A percentile compares a stretch with the other conserved stretches of the same genome.
phyloP scores from a whole-genome alignment of 2,888 invertebrate species.

The Epirrhoe tristata region DNA sequence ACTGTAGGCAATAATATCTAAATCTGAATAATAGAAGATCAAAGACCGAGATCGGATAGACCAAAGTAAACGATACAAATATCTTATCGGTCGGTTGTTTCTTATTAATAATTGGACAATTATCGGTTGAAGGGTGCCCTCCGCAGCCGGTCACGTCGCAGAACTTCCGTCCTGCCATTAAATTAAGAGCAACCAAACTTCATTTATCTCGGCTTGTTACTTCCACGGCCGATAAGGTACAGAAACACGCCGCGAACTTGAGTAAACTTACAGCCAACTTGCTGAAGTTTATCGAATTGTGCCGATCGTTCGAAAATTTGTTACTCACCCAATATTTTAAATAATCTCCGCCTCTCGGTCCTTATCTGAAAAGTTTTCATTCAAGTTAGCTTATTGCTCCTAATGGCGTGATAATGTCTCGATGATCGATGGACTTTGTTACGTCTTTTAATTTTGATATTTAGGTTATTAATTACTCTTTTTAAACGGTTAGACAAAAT shows the following conservation, averaged over 20 bases:
- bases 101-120: constrained; percentile 67
- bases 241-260: constrained; percentile 76
- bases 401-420: constrained; percentile 47
- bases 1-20: constrained; percentile 19
- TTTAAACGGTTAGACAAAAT: background rate
- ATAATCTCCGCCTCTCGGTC: constrained; percentile 67
- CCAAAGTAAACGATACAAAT: constrained; percentile 37
- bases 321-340: constrained; percentile 79
- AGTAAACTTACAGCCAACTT: constrained; percentile 72
- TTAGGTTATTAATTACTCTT: constrained; percentile 25
- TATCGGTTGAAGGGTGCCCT: constrained; percentile 62
- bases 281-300: constrained; percentile 77
- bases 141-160: constrained; percentile 72
- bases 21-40: constrained; percentile 37
- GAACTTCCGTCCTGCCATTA: constrained; percentile 79
- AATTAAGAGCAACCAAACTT: constrained; percentile 83
- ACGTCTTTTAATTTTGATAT: constrained; percentile 27
- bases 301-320: constrained; percentile 81
- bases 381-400: constrained; percentile 50
- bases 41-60: constrained; percentile 34
- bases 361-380: constrained; percentile 70
- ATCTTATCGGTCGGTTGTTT: constrained; percentile 46
- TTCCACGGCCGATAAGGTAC: constrained; percentile 79
- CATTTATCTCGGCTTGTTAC: constrained; percentile 83
- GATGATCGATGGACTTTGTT: constrained; percentile 36